These are phyloP conservation scores for Malurus alboscapulatus DNA, from an alignment of 2,113 vertebrate species.

Conservation along the genomic window DNA sequence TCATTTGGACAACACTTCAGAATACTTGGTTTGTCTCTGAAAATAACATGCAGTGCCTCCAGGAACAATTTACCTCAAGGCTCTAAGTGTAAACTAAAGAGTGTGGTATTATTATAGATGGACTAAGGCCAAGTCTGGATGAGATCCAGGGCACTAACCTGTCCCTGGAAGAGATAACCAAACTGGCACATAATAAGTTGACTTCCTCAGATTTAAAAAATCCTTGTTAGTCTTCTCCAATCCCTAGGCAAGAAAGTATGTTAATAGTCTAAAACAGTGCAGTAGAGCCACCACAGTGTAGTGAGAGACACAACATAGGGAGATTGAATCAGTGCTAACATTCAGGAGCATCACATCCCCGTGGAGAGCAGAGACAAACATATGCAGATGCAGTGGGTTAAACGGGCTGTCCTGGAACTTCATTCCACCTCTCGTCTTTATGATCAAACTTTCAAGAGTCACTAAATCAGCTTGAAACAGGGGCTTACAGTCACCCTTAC, in stretches of 20 bases:
- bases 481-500: not conserved
- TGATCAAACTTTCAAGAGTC: not conserved
- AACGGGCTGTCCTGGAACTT: not conserved
- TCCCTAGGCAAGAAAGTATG: not conserved
- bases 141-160: constrained; percentile 7
- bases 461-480: not conserved
- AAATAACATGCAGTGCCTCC: not conserved
- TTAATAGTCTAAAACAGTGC: not conserved
- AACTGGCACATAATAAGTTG: not conserved
- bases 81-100: not conserved
- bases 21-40: not conserved
- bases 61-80: not conserved
- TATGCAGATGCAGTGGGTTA: not conserved
- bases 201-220: not conserved
- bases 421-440: not conserved
- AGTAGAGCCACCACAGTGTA: not conserved
- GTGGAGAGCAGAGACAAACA: not conserved
- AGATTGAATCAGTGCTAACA: not conserved
- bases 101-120: not conserved
- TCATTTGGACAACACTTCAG: not conserved
- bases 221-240: not conserved
- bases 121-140: not conserved
- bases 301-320: not conserved
- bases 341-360: not conserved
- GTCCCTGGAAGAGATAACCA: not conserved